Evolutionary conservation across 2,113 vertebrate species (phyloP).

Genomic region (Pseudonaja textilis): DNA sequence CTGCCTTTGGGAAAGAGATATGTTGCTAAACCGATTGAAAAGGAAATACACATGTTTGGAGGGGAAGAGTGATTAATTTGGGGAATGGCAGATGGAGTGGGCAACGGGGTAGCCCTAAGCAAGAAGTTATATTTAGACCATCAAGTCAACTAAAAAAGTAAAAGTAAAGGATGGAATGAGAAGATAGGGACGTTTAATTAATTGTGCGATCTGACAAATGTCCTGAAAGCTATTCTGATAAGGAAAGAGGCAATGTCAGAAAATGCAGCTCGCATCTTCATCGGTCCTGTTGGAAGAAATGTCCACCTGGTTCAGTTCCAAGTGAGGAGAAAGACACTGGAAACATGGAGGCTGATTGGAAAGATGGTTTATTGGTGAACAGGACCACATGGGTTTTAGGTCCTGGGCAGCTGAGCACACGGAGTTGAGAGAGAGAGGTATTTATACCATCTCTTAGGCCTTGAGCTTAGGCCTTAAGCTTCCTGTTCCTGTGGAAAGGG

Average conservation of each 20-base stretch:
- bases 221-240: constrained; percentile 58
- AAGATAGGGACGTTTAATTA: constrained; percentile 57
- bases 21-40: constrained; percentile 57
- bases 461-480: no score
- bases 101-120: constrained; percentile 67
- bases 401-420: no score
- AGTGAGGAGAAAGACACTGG: no score
- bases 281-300: not conserved
- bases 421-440: no score
- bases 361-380: no score
- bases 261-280: constrained; percentile 40
- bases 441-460: no score
- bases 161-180: constrained; percentile 40
- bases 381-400: no score
- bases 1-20: constrained; percentile 50
- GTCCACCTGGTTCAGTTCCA: no score
- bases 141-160: constrained; percentile 67
- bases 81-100: constrained; percentile 62
- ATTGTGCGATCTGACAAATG: constrained; percentile 66
- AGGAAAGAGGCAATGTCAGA: constrained; percentile 64
- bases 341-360: no score
- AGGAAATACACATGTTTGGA: constrained; percentile 54
- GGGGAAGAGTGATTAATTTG: constrained; percentile 50
- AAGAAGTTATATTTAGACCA: constrained; percentile 66
- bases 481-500: no score